A percentile compares a stretch with the other conserved stretches of the same genome.
Evolutionary conservation across 2,113 vertebrate species (phyloP).

Genomic region (Ictalurus punctatus): DNA sequence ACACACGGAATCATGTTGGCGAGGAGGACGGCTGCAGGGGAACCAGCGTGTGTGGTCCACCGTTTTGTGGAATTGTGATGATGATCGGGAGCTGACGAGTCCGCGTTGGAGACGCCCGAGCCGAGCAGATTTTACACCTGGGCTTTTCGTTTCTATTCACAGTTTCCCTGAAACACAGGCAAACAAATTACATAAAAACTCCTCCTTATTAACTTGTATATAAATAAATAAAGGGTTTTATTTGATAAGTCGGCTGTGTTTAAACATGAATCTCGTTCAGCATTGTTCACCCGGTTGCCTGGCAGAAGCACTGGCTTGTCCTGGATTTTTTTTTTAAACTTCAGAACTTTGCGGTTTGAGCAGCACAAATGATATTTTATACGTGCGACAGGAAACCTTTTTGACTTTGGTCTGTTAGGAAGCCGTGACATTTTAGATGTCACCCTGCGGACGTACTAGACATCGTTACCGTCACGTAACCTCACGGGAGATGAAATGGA

Average conservation of each 20-base stretch:
- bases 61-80: neutral
- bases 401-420: neutral
- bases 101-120: neutral
- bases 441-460: neutral
- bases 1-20: neutral
- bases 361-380: neutral
- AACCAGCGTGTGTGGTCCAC: neutral
- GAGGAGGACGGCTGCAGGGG: neutral
- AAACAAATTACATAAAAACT: neutral
- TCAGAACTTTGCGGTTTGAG: neutral
- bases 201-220: neutral
- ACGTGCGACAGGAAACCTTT: neutral
- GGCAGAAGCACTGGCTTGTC: neutral
- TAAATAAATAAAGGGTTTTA: neutral
- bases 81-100: neutral
- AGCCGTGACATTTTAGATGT: neutral
- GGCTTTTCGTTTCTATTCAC: neutral
- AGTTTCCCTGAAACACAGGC: neutral
- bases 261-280: neutral
- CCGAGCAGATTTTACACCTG: neutral
- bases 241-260: neutral
- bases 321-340: neutral
- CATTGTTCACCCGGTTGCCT: neutral
- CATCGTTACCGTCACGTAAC: neutral
- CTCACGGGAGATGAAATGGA: conserved; percentile 59